Conservation (phyloP, 2,113 vertebrate genomes). For the Halcyon senegalensis region DNA sequence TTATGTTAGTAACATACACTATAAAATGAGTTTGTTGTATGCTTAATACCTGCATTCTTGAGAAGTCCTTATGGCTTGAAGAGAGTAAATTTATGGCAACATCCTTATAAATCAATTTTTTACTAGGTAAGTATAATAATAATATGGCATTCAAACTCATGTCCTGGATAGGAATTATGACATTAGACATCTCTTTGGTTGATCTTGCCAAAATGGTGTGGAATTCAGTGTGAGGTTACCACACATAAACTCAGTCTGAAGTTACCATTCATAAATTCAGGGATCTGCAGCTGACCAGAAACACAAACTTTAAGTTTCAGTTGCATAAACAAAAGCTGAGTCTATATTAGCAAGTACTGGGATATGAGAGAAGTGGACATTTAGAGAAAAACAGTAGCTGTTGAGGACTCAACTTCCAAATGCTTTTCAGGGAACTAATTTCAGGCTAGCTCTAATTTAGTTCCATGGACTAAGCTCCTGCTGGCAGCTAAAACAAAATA, state of each 20-base stretch:
- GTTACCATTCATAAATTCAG: not conserved
- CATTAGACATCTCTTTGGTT: not conserved
- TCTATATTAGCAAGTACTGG: not conserved
- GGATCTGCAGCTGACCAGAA: not conserved
- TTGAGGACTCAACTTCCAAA: not conserved
- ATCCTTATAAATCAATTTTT: not conserved
- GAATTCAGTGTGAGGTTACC: not conserved
- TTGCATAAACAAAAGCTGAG: not conserved
- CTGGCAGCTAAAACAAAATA: no score
- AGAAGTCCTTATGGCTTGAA: not conserved
- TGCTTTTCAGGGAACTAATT: no score
- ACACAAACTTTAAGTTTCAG: not conserved
- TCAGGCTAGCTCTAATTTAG: no score
- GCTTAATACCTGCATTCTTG: not conserved
- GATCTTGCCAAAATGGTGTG: not conserved
- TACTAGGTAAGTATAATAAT: not conserved
- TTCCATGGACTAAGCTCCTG: no score
- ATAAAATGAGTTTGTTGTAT: not conserved
- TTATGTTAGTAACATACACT: not conserved
- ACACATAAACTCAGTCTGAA: not conserved
- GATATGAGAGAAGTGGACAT: not conserved
- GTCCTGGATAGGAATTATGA: not conserved
- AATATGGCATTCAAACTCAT: not conserved
- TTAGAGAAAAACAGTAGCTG: not conserved
- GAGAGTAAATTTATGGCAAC: not conserved